Conservation (phyloP, 2,888 invertebrate species). For the Epistrophe grossulariae region DNA sequence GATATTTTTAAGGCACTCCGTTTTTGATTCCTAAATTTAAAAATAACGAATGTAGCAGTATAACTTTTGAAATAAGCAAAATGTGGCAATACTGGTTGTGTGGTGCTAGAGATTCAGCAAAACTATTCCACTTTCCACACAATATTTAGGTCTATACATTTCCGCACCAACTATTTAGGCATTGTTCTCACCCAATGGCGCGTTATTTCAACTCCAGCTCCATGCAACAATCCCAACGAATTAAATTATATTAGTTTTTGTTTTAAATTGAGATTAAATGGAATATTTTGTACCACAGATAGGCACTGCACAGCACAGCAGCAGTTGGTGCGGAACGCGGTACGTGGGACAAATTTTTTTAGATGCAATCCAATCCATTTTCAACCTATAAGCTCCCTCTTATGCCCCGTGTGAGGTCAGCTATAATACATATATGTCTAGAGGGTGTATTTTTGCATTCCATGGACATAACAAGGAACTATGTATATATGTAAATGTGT, state of each 20-base stretch:
- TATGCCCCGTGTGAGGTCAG: constrained; percentile 47
- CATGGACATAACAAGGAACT: background rate
- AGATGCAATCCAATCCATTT: constrained; percentile 63
- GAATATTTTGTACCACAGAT: constrained; percentile 59
- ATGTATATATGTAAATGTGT: background rate
- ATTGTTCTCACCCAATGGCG: constrained; percentile 27
- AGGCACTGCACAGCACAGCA: background rate
- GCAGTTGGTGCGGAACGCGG: background rate
- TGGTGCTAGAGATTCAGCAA: background rate
- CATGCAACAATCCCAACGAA: constrained; percentile 19
- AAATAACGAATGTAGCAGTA: no score
- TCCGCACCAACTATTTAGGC: background rate
- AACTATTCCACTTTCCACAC: background rate
- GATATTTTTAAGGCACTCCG: no score
- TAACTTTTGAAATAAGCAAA: no score
- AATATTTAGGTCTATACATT: background rate
- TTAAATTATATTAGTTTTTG: constrained; percentile 55
- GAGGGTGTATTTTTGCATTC: background rate
- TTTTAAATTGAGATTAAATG: constrained; percentile 75
- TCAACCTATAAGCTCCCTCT: constrained; percentile 67
- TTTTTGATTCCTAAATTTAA: no score
- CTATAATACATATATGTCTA: background rate
- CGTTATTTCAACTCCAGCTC: constrained; percentile 20
- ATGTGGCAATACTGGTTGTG: background rate
- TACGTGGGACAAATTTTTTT: constrained; percentile 53